Evolutionary conservation across 53 echinoderm and acorn worm genomes (phyloP).

Genomic region (Paracentrotus lividus): DNA sequence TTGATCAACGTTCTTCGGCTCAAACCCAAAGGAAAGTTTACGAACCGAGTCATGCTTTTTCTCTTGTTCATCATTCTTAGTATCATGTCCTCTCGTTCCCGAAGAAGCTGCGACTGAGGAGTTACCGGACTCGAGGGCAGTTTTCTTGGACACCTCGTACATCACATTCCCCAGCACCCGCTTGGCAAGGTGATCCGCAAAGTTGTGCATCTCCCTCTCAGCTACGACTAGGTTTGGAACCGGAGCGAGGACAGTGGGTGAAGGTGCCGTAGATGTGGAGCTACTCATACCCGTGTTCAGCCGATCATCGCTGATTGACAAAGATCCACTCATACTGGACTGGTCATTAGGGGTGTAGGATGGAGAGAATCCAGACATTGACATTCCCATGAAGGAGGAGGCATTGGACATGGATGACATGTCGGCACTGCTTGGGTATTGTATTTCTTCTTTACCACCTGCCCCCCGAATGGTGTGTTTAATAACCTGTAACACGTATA

Average conservation of each 20-base stretch:
- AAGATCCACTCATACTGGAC: slow-evolving; percentile 46
- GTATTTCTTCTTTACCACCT: slow-evolving; percentile 88
- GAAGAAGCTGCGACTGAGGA: not conserved
- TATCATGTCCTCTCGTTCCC: not conserved
- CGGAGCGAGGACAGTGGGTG: slow-evolving; percentile 66
- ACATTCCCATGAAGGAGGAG: slow-evolving; percentile 72
- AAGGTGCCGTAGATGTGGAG: slow-evolving; percentile 76
- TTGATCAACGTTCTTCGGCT: not conserved
- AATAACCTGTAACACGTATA: slow-evolving; percentile 68
- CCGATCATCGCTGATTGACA: slow-evolving; percentile 85
- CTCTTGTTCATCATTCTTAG: not conserved
- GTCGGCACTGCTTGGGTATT: slow-evolving; percentile 80
- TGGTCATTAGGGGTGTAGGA: not conserved
- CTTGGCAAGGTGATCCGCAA: slow-evolving; percentile 85
- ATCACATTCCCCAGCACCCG: slow-evolving; percentile 74
- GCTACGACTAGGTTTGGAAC: slow-evolving; percentile 56
- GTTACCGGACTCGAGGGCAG: slow-evolving; percentile 9
- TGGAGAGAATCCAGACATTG: slow-evolving; percentile 45
- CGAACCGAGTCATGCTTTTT: not conserved
- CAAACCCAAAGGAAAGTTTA: not conserved
- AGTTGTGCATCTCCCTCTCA: slow-evolving; percentile 58
- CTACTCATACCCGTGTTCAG: slow-evolving; percentile 67
- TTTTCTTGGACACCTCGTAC: slow-evolving; percentile 87
- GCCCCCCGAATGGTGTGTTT: slow-evolving; percentile 91
- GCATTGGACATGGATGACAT: slow-evolving; percentile 71